phyloP scores from a whole-genome alignment of 2,888 invertebrate genomes.

The Meiosimyza platycephala region DNA sequence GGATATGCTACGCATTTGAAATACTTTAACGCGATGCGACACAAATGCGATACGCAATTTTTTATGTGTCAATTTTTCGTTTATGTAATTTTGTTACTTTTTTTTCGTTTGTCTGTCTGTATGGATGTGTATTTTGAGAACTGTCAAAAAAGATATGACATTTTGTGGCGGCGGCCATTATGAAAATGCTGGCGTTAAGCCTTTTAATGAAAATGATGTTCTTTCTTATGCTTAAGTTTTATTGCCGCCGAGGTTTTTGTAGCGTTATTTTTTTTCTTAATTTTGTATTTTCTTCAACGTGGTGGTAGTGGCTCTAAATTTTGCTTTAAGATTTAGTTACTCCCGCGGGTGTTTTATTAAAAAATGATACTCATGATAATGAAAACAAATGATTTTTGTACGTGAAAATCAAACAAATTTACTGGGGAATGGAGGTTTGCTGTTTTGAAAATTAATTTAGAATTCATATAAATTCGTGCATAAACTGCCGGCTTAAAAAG shows the following conservation, averaged over 20 bases:
- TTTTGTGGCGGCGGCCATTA: slow-evolving; percentile 37
- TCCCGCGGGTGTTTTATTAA: slow-evolving; percentile 19
- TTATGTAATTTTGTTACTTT: neutral
- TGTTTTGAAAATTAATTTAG: too few species aligned
- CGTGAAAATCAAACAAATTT: neutral
- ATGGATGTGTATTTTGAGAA: neutral
- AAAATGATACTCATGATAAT: slow-evolving; percentile 15
- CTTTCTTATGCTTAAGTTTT: slow-evolving; percentile 5
- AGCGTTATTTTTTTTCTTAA: neutral
- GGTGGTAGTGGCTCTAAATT: neutral
- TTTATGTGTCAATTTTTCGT: slow-evolving; percentile 14
- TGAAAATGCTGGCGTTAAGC: slow-evolving; percentile 38
- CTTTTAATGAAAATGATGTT: slow-evolving; percentile 34
- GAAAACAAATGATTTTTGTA: slow-evolving; percentile 19
- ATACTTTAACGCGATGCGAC: neutral
- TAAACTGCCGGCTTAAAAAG: too few species aligned
- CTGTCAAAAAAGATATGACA: slow-evolving; percentile 31
- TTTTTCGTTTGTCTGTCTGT: neutral
- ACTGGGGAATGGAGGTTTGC: neutral
- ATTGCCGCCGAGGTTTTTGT: neutral
- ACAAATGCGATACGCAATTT: slow-evolving; percentile 6
- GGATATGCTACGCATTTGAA: neutral
- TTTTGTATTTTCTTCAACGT: neutral
- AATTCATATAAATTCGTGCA: too few species aligned
- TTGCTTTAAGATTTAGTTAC: neutral